Conservation (phyloP, 2,113 vertebrate genomes). For the Pterocles orientalis region DNA sequence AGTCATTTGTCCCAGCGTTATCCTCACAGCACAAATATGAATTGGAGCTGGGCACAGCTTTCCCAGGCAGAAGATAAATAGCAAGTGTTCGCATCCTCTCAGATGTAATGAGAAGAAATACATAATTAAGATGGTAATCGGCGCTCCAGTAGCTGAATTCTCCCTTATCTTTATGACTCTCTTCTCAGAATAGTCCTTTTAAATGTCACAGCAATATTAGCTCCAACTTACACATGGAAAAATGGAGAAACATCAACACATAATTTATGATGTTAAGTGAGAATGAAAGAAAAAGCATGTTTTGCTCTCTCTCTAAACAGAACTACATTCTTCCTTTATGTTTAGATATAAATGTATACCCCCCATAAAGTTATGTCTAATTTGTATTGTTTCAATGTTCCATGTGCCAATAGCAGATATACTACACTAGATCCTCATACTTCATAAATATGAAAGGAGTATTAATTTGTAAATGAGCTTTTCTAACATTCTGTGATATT, state of each 20-base stretch:
- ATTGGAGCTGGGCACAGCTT: not conserved
- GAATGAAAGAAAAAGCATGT: not conserved
- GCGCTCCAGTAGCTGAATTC: not conserved
- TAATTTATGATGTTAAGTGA: not conserved
- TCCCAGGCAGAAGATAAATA: conserved; percentile 1
- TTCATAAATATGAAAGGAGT: conserved; percentile 5
- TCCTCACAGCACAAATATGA: not conserved
- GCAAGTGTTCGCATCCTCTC: not conserved
- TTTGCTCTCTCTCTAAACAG: not conserved
- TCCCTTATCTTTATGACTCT: not conserved
- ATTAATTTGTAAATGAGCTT: conserved; percentile 33
- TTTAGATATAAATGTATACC: not conserved
- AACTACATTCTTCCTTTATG: not conserved
- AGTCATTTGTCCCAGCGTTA: not conserved
- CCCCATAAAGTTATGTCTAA: not conserved
- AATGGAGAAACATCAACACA: not conserved
- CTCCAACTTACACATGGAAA: not conserved
- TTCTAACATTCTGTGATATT: conserved; percentile 30
- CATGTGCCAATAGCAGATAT: not conserved
- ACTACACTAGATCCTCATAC: not conserved
- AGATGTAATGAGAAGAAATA: conserved; percentile 37
- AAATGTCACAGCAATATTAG: conserved; percentile 30
- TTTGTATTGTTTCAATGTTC: not conserved
- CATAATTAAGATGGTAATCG: conserved; percentile 28
- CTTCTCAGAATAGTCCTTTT: conserved; percentile 19